These are phyloP conservation scores for Erythrocercus mccallii DNA, from an alignment of 2,113 vertebrate species.

Conservation along the genomic window DNA sequence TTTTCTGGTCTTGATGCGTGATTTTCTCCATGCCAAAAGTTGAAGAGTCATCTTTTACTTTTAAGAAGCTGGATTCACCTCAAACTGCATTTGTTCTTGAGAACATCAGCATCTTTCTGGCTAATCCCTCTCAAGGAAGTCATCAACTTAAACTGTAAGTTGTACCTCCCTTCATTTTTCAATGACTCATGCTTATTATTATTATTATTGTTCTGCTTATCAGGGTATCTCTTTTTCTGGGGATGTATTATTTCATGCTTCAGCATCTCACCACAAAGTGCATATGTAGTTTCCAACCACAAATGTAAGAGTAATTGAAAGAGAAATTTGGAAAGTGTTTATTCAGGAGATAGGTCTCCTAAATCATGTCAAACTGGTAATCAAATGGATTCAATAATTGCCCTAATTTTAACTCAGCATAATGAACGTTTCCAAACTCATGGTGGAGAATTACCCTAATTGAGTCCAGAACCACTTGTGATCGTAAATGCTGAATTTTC, in stretches of 20 bases:
- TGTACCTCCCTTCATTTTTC: slow-evolving; percentile 6
- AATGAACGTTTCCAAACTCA: not conserved
- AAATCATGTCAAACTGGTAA: not conserved
- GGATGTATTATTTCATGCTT: slow-evolving; percentile 7
- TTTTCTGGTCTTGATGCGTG: not conserved
- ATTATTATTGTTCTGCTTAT: slow-evolving; percentile 36
- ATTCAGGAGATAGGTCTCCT: not conserved
- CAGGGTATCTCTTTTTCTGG: not conserved
- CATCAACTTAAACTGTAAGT: not conserved
- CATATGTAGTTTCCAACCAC: not conserved
- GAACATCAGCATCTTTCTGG: not conserved
- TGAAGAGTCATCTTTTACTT: not conserved
- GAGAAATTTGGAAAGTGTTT: not conserved
- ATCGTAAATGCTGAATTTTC: not conserved
- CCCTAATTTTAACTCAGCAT: slow-evolving; percentile 2
- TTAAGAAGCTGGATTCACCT: not conserved
- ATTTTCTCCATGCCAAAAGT: not conserved
- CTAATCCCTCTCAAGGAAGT: not conserved
- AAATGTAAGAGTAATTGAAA: not conserved
- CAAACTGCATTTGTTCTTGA: not conserved
- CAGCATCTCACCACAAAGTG: not conserved
- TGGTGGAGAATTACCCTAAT: not conserved
- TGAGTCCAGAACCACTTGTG: not conserved
- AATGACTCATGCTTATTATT: not conserved
- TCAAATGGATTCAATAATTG: not conserved